Evolutionary conservation across 1,140 invertebrate species (phyloP).

Genomic region (Euura saliciscinereae): DNA sequence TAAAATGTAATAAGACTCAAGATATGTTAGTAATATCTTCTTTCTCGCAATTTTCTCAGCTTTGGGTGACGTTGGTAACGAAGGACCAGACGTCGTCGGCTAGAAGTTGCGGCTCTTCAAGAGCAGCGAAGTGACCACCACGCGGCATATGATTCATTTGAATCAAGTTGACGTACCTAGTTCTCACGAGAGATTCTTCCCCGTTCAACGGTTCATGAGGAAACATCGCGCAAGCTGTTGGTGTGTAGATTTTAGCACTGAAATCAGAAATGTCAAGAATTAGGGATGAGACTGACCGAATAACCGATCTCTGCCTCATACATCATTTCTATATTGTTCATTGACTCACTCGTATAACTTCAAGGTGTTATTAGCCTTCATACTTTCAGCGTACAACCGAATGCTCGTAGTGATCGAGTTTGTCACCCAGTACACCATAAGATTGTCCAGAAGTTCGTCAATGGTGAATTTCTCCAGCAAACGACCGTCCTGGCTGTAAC

Average conservation of each 20-base stretch:
- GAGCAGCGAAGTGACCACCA: constrained; percentile 87
- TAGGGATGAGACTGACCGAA: neutral
- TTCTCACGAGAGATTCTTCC: constrained; percentile 64
- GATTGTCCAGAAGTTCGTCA: constrained; percentile 83
- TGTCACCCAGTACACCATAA: constrained; percentile 88
- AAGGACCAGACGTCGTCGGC: constrained; percentile 68
- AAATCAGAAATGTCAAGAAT: constrained; percentile 37
- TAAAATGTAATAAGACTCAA: neutral
- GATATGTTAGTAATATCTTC: constrained; percentile 16
- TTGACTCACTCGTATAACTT: constrained; percentile 59
- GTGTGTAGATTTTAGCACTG: constrained; percentile 68
- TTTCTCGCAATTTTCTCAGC: constrained; percentile 24
- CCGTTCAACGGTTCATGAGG: constrained; percentile 66
- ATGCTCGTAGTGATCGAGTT: constrained; percentile 78
- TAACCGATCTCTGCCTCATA: neutral
- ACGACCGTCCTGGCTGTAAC: constrained; percentile 71
- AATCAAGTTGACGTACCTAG: constrained; percentile 69
- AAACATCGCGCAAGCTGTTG: constrained; percentile 70
- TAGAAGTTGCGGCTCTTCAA: constrained; percentile 76
- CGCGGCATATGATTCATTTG: constrained; percentile 64
- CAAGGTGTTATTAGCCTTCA: constrained; percentile 50
- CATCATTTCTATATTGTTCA: neutral
- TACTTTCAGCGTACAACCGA: constrained; percentile 76
- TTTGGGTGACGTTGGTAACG: constrained; percentile 36
- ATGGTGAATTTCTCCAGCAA: constrained; percentile 68